Conservation (phyloP, 2,888 invertebrate genomes). For the Didymodactylos carnosus region DNA sequence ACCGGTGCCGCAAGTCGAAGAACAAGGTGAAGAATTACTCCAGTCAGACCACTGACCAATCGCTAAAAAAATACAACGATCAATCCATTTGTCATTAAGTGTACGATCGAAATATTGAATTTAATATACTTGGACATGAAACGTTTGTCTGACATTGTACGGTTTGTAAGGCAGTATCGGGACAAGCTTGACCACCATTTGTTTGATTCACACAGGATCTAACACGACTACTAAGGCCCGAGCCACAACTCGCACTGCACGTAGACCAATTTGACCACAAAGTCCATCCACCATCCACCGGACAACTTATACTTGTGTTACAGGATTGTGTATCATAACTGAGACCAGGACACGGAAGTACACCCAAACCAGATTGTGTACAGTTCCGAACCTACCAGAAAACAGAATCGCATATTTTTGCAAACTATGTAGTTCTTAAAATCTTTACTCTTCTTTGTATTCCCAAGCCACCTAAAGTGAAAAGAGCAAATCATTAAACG, state of each 20-base stretch:
- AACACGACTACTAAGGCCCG: constrained; percentile 20
- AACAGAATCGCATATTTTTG: not conserved
- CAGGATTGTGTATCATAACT: not conserved
- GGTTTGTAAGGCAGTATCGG: not conserved
- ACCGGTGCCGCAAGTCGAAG: constrained; percentile 56
- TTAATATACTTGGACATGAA: not conserved
- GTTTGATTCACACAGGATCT: constrained; percentile 14
- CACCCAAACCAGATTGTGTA: not conserved
- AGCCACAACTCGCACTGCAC: constrained; percentile 24
- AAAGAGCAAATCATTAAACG: not conserved
- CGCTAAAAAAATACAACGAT: too few relatives aligned
- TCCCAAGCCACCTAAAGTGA: not conserved
- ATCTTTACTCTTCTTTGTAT: not conserved
- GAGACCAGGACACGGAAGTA: not conserved
- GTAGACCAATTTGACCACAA: constrained; percentile 23
- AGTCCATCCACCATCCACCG: constrained; percentile 27
- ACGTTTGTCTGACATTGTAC: not conserved
- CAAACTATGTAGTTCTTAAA: not conserved
- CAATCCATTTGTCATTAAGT: too few relatives aligned
- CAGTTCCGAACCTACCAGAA: not conserved
- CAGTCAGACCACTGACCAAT: constrained; percentile 44
- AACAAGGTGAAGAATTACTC: constrained; percentile 64
- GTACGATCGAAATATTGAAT: too few relatives aligned
- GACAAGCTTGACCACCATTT: not conserved
- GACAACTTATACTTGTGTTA: not conserved